Base-by-base conservation (phyloP, 2,113 vertebrate species). In the Upupa epops region DNA sequence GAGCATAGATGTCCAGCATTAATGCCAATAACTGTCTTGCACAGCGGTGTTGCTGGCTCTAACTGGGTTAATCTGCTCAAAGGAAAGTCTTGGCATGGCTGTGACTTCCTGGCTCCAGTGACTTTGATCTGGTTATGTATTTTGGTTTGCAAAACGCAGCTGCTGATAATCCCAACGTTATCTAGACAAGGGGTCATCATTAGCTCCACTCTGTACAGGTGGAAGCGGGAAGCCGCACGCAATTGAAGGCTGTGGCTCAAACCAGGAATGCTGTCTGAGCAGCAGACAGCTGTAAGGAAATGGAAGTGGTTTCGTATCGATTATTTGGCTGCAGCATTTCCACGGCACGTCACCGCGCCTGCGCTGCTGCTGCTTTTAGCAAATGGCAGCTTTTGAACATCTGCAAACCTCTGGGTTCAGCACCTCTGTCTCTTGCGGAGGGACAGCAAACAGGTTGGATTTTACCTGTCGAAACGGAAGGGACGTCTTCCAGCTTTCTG, bases 401-500 rank as follows among this genome's bases (percentile, higher is more conserved):
- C 16, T 55, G 49, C 46, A n/a, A 68, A 84, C 76, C 13, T 20
- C 12, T 73, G 0, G 11, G n/a, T 58, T 73, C 72, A 78, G 8
- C 11, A 55, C 66, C 76, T 77, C 46, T 82, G 12, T 76, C 42
- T 80, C 66, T 81, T 24, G 36, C n/a, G 6, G 25, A 26, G 2
- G 9, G 21, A 69, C 10, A 83, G n/a, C 17, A 74, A 92, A 6
- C 19, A 78, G 18, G 71, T 70, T 48, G 83, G 51, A 84, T 71
- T 90, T 97, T 95, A 98, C 97, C 97, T 96, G 91, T 89, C 40
- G 95, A 85, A 95, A 92, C 25, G 9, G 81, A 70, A 65, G 91
- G 42, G 24, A 71, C 74, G 13, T 96, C 93, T 46, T 90, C 90
- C 6, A 56, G 19, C 52, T 94, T 91, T 95, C 95, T 96, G 59